Evolutionary conservation across 2,113 vertebrate genomes (phyloP).

Genomic region (Takifugu bimaculatus): DNA sequence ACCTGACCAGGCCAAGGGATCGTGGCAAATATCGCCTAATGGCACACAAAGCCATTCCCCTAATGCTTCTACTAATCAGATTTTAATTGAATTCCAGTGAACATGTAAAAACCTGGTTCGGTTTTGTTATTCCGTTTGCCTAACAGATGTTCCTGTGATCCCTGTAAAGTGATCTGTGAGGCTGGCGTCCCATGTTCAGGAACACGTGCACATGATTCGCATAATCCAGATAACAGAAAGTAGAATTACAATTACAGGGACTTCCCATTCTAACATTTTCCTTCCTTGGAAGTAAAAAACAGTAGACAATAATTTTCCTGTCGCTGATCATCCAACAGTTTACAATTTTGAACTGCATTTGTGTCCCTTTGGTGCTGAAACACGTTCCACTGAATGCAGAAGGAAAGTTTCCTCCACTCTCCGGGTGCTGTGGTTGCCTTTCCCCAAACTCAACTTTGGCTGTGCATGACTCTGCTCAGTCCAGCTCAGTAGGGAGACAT

Average conservation of each 20-base stretch:
- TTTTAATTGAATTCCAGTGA: conserved; percentile 75
- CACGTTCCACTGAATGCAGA: no score
- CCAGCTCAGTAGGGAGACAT: no score
- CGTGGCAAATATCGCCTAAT: conserved; percentile 41
- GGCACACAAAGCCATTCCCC: conserved; percentile 37
- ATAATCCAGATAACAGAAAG: conserved; percentile 65
- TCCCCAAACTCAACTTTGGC: no score
- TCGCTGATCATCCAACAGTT: no score
- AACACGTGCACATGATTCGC: conserved; percentile 57
- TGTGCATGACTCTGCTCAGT: no score
- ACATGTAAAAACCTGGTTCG: conserved; percentile 76
- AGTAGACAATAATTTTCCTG: no score
- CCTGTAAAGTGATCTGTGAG: conserved; percentile 75
- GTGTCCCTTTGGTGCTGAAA: no score
- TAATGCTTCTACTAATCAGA: conserved; percentile 72
- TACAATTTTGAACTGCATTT: no score
- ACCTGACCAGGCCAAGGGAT: conserved; percentile 60
- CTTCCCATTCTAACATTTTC: no score
- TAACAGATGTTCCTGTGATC: conserved; percentile 80
- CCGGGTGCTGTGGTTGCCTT: no score
- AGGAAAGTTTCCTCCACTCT: no score
- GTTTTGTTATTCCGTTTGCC: conserved; percentile 77
- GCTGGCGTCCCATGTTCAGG: conserved; percentile 73
- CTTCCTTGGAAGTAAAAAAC: neutral
- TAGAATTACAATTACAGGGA: conserved; percentile 4